These are phyloP conservation scores for Gymnodraco acuticeps DNA, from an alignment of 2,797 vertebrate genomes.

Conservation along the genomic window DNA sequence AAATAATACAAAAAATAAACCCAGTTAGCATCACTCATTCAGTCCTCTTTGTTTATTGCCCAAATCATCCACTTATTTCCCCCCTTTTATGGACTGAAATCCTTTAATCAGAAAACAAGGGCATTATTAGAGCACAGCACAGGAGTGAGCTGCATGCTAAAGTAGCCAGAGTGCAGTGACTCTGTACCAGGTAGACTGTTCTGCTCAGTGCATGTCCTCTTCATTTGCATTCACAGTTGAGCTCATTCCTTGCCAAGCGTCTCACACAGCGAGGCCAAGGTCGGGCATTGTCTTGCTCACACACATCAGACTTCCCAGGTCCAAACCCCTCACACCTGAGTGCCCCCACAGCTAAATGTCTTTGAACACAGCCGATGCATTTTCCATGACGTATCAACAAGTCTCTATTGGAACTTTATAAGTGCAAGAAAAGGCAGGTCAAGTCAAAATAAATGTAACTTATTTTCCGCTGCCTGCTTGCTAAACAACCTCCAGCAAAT, in stretches of 20 bases:
- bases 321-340: conserved; percentile 60
- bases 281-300: conserved; percentile 76
- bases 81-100: conserved; percentile 54
- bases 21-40: conserved; percentile 24
- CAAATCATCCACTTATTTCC: conserved; percentile 42
- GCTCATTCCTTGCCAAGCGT: conserved; percentile 48
- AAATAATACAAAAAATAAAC: conserved; percentile 41
- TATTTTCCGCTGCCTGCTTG: conserved; percentile 34
- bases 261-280: conserved; percentile 72
- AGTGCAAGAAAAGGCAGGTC: conserved; percentile 15
- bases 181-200: conserved; percentile 57
- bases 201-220: conserved; percentile 36
- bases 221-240: conserved; percentile 75
- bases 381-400: conserved; percentile 62
- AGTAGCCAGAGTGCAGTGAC: conserved; percentile 36
- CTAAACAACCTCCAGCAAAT: conserved; percentile 30
- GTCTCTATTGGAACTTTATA: conserved; percentile 53
- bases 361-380: conserved; percentile 60
- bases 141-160: conserved; percentile 60
- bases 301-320: conserved; percentile 67
- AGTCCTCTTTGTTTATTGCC: conserved; percentile 6
- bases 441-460: conserved; percentile 28
- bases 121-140: conserved; percentile 38
- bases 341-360: conserved; percentile 60
- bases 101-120: conserved; percentile 64